phyloP scores from a whole-genome alignment of 2,113 vertebrate genomes.

The Myrmecobius fasciatus region DNA sequence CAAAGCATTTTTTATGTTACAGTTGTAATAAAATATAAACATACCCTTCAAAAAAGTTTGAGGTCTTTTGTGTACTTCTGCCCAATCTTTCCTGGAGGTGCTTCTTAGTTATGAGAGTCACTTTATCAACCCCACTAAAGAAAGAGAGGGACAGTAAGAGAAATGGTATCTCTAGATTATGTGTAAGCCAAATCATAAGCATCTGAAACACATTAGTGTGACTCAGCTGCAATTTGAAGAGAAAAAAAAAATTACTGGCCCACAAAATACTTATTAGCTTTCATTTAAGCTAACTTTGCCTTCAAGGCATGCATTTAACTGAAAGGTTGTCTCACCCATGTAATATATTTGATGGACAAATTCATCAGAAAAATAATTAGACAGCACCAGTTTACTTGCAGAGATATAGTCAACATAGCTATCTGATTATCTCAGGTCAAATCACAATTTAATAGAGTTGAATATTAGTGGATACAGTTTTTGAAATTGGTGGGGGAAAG shows the following conservation, averaged over 20 bases:
- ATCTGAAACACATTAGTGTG: neutral
- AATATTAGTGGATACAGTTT: neutral
- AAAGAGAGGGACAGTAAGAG: neutral
- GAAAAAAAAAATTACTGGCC: neutral
- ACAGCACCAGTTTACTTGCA: neutral
- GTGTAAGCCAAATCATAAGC: neutral
- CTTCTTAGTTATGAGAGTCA: neutral
- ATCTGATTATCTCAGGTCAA: neutral
- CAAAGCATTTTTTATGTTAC: neutral
- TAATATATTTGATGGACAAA: neutral
- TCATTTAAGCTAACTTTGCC: neutral
- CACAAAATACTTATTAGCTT: neutral
- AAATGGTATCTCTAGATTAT: neutral
- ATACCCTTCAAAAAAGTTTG: neutral
- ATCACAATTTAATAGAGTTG: neutral
- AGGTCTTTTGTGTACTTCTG: neutral
- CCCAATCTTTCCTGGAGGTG: neutral
- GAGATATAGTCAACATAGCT: neutral
- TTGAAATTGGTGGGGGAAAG: neutral
- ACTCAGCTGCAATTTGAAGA: neutral
- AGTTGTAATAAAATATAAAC: neutral
- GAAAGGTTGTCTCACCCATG: neutral
- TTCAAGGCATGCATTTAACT: neutral
- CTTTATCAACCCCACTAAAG: neutral
- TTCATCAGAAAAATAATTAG: neutral